Conservation (phyloP, 1,140 invertebrate genomes). For the Drosophila littoralis region DNA sequence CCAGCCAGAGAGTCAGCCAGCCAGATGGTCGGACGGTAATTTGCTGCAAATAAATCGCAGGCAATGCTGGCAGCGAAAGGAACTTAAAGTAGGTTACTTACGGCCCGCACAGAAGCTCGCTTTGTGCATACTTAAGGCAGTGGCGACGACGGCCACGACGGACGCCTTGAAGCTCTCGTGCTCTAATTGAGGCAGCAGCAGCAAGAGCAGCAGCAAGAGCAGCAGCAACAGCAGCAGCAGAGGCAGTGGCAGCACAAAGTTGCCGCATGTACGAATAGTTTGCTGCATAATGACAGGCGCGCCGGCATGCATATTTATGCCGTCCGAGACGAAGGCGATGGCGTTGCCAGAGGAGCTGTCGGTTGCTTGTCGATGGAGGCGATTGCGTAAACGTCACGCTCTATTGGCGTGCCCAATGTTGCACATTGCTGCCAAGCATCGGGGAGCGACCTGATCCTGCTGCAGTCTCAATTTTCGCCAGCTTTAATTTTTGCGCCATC, state of each 20-base stretch:
- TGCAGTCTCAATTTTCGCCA: slow-evolving; percentile 3
- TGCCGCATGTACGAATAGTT: slow-evolving; percentile 75
- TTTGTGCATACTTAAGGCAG: slow-evolving; percentile 67
- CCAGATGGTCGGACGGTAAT: slow-evolving; percentile 48
- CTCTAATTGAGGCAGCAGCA: slow-evolving; percentile 64
- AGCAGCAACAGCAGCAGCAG: slow-evolving; percentile 26
- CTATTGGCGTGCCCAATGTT: slow-evolving; percentile 57
- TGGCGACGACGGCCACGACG: slow-evolving; percentile 1
- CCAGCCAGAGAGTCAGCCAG: background rate
- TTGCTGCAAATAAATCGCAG: slow-evolving; percentile 66
- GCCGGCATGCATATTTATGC: slow-evolving; percentile 72
- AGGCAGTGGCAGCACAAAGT: slow-evolving; percentile 50
- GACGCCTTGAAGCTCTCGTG: slow-evolving; percentile 23
- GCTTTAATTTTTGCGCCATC: slow-evolving; percentile 16
- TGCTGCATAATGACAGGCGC: slow-evolving; percentile 74
- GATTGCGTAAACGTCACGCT: slow-evolving; percentile 64
- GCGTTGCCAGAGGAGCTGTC: background rate
- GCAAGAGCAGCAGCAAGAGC: slow-evolving; percentile 20
- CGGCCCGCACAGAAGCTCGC: slow-evolving; percentile 39
- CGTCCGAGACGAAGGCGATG: background rate
- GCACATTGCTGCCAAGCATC: slow-evolving; percentile 24
- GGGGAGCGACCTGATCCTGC: background rate
- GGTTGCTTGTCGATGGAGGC: slow-evolving; percentile 1
- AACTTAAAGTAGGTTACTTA: slow-evolving; percentile 76
- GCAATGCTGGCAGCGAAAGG: slow-evolving; percentile 61